Base-by-base conservation (phyloP, 2,113 vertebrate species). In the Spheniscus mendiculus region DNA sequence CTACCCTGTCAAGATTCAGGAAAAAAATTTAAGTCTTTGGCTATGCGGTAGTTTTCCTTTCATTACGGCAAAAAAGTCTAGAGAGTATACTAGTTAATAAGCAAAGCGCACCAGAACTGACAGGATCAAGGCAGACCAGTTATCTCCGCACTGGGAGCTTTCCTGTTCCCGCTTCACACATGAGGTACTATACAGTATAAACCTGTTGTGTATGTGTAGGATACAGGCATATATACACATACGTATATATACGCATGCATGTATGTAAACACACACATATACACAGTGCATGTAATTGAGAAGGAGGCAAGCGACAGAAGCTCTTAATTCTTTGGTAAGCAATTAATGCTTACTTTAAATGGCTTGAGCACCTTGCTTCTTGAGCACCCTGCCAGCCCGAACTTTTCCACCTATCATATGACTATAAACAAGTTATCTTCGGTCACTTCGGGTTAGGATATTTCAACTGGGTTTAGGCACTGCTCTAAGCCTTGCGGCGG, bases 201-300 rank as follows among this genome's bases (percentile, higher is more conserved):
- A 42, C 9, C 10, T 29, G 14, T 1, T 40, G 40, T 23, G 17
- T 47, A 29, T 7, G 15, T n/a, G 30, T 53, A 69, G 36, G 26
- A 49, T 7, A 58, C 18, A 40, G 16, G 34, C 12, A 27, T 0
- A 34, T 19, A 23, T 5, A 23, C 5, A 58, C 3, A n/a, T 6
- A 29, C 0, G 0, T 30, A 14, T 10, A 25, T 12, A 15, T 14
- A 53, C 4, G 49, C 7, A 15, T 6, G 10, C 10, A n/a, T 11
- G 17, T 30, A 58, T 55, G 44, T 44, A 69, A 87, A 80, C 20
- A 77, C 15, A 34, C 44, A 32, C 15, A 45, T 5, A 63, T 5
- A 25, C 11, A 17, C 26, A 40, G 15, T 3, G 42, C 71, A 11
- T 6, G 17, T 12, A 74, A 76, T 1, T 44, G 56, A 58, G 47